Percentiles rank a stretch among this genome's conserved stretches.
Evolutionary conservation across 2,888 invertebrate genomes (phyloP).

Genomic region (Parapristionchus giblindavisi): DNA sequence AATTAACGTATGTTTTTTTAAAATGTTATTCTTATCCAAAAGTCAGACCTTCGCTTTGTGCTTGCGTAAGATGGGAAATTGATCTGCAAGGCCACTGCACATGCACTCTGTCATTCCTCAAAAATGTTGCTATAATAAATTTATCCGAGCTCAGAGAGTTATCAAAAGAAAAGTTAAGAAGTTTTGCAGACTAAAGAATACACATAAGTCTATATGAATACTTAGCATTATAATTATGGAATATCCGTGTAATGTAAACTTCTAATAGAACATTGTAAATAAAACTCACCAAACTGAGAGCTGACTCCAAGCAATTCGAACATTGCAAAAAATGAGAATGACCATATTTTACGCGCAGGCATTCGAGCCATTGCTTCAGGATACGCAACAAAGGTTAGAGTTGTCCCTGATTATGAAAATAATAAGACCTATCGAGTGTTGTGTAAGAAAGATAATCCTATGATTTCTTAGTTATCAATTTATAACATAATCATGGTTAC

Average conservation of each 20-base stretch:
- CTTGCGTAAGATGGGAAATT: slow-evolving; percentile 21
- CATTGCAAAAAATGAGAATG: slow-evolving; percentile 40
- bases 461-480: no score
- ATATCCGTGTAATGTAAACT: background rate
- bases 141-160: no score
- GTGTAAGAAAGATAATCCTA: no score
- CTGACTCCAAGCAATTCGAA: slow-evolving; percentile 39
- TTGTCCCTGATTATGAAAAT: slow-evolving; percentile 26
- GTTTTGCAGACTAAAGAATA: no score
- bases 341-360: slow-evolving; percentile 14
- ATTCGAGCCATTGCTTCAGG: slow-evolving; percentile 41
- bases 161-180: no score
- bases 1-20: no score
- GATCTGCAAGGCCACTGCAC: slow-evolving; percentile 33
- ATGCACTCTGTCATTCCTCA: slow-evolving; percentile 36
- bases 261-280: background rate
- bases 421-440: background rate
- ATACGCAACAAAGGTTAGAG: slow-evolving; percentile 40
- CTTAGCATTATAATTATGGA: background rate
- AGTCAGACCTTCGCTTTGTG: slow-evolving; percentile 33
- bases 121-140: no score
- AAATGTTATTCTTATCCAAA: no score
- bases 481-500: background rate
- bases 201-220: background rate
- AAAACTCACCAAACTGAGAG: slow-evolving; percentile 37